Evolutionary conservation across 2,113 vertebrate species (phyloP), one percentile per base, ranked within the genome.

Genomic region (Oophaga pumilio): DNA sequence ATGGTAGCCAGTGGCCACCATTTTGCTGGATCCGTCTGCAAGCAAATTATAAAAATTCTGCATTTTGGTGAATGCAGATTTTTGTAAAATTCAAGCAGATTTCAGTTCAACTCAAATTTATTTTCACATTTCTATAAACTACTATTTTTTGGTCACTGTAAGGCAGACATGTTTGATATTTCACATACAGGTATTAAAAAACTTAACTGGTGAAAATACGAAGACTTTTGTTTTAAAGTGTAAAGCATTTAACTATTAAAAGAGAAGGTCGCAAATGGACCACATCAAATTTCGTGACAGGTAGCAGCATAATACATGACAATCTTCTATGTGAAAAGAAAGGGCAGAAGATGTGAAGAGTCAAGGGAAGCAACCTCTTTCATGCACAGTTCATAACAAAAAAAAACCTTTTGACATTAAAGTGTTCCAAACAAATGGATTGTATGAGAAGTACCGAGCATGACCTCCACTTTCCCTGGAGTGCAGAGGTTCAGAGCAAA

Each of bases 341-440:
- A 62, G 49, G 17, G 12, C 28, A 64, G 33, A 24, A 76, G 20
- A 76, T 62, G 13, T 59, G 20, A 60, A 76, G 18, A 22, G 28
- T n/a, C 20, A 50, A 43, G 57, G 69, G 56, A 60, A 74, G 53
- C 12, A 76, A 76, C 18, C 33, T 14, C 13, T 62, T 50, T 59
- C 20, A 74, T 57, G 17, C 8, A 85, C 12, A 62, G 71, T 33
- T 62, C 28, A 62, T 15, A 53, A 85, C 3, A n/a, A 15, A 20
- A 24, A 76, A 76, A 62, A 57, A 85, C 18, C 62, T 33, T 15
- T 53, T 69, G 64, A 84, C 64, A 24, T 71, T 71, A 62, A 76
- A 85, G 28, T 43, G 33, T 76, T 85, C 8, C 53, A 76, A 85
- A 62, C 57, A 85, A 84, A 84, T 84, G 64, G 17, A 56, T 76